Evolutionary conservation across 2,797 vertebrate species (phyloP).

Genomic region (Anolis apletophallus): DNA sequence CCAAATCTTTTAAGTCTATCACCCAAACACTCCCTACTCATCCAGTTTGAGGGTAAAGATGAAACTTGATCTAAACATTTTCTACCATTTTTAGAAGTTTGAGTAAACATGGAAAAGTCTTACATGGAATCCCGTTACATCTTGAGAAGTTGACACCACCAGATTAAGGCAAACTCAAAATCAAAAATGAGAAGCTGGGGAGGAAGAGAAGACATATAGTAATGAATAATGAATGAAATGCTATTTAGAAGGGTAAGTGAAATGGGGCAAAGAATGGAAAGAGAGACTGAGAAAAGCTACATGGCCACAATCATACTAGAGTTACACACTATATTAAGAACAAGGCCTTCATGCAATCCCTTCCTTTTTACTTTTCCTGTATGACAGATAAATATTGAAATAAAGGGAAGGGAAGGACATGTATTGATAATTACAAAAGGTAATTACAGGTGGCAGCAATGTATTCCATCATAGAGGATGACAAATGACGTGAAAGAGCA

Average conservation of each 20-base stretch:
- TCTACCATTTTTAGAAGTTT: neutral
- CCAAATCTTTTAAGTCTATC: too few species aligned
- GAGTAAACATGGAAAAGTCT: neutral
- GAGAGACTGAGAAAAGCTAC: neutral
- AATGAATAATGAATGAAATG: neutral
- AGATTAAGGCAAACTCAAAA: neutral
- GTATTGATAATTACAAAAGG: conserved; percentile 76
- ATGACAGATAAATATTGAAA: conserved; percentile 61
- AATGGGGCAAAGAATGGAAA: neutral
- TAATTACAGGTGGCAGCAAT: conserved; percentile 75
- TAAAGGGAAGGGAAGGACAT: conserved; percentile 32
- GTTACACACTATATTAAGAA: conserved; percentile 34
- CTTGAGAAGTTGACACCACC: neutral
- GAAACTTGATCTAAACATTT: neutral
- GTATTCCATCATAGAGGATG: conserved; percentile 64
- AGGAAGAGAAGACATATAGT: neutral
- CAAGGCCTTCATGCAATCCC: conserved; percentile 58
- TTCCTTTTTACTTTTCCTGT: conserved; percentile 40
- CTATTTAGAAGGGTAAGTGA: neutral
- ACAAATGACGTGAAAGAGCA: conserved; percentile 67
- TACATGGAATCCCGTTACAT: neutral
- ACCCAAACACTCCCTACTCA: too few species aligned
- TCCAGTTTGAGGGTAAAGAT: neutral
- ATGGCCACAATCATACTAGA: neutral
- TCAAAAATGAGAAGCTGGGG: neutral